phyloP scores from a whole-genome alignment of 2,888 invertebrate genomes.

The Meteorus colon region DNA sequence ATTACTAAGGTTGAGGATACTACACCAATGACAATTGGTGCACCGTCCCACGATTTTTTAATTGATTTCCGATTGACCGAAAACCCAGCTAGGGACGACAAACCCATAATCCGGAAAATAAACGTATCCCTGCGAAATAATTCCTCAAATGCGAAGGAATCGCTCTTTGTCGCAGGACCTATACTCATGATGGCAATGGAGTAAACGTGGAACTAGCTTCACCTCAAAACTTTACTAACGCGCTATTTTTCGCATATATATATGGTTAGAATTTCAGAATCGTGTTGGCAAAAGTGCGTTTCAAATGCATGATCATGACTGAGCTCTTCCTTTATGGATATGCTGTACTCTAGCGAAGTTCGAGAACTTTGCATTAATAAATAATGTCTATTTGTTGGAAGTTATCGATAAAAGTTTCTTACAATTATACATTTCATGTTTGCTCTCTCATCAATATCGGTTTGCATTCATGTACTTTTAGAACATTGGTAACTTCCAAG shows the following conservation, averaged over 20 bases:
- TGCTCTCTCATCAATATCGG: too few species aligned
- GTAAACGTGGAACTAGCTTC: neutral
- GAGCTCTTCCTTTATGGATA: too few species aligned
- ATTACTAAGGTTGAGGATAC: neutral
- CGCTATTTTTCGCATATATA: neutral
- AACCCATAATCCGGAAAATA: neutral
- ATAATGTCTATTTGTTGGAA: neutral
- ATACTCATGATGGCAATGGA: neutral
- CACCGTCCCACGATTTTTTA: slow-evolving; percentile 19
- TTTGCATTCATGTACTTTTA: too few species aligned
- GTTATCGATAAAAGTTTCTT: neutral
- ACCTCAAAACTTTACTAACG: neutral
- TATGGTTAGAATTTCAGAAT: neutral
- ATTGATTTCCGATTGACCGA: neutral
- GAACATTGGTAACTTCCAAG: too few species aligned
- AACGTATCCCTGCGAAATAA: slow-evolving; percentile 1
- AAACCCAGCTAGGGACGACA: neutral
- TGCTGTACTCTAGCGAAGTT: too few species aligned
- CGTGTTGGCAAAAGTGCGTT: neutral
- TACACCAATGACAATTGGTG: neutral
- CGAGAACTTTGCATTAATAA: neutral
- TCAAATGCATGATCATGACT: too few species aligned
- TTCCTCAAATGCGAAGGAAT: neutral
- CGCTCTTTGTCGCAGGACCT: neutral
- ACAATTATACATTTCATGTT: neutral